These are phyloP conservation scores for Limosa lapponica DNA, from an alignment of 2,797 vertebrate species.

Conservation along the genomic window DNA sequence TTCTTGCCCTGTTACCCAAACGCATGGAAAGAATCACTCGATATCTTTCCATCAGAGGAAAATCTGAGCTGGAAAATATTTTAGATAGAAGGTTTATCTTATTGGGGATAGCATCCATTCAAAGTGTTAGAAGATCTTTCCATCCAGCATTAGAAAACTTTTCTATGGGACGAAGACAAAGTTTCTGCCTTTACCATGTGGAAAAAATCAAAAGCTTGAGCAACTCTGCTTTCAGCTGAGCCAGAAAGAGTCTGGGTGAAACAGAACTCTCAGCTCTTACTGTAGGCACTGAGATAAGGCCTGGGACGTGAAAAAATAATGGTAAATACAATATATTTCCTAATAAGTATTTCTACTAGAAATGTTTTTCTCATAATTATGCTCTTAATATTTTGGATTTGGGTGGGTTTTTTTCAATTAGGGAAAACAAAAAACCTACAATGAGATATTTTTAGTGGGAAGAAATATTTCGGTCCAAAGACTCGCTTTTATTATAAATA, in stretches of 20 bases:
- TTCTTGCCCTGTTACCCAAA: neutral
- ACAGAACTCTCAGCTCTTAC: neutral
- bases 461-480: neutral
- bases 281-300: neutral
- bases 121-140: constrained; percentile 24
- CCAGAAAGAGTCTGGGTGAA: neutral
- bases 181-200: neutral
- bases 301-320: neutral
- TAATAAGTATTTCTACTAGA: neutral
- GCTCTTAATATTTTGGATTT: neutral
- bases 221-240: neutral
- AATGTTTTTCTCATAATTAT: neutral
- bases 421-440: neutral
- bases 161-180: neutral
- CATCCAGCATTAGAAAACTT: neutral
- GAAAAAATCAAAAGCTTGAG: constrained; percentile 28
- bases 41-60: constrained; percentile 47
- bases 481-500: neutral
- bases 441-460: neutral
- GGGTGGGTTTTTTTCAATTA: neutral
- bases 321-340: neutral
- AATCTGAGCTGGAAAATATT: constrained; percentile 43
- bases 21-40: neutral
- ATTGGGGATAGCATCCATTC: neutral
- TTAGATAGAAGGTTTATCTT: constrained; percentile 33